Base-by-base conservation (phyloP, 2,113 vertebrate genomes). In the Carlito syrichta region DNA sequence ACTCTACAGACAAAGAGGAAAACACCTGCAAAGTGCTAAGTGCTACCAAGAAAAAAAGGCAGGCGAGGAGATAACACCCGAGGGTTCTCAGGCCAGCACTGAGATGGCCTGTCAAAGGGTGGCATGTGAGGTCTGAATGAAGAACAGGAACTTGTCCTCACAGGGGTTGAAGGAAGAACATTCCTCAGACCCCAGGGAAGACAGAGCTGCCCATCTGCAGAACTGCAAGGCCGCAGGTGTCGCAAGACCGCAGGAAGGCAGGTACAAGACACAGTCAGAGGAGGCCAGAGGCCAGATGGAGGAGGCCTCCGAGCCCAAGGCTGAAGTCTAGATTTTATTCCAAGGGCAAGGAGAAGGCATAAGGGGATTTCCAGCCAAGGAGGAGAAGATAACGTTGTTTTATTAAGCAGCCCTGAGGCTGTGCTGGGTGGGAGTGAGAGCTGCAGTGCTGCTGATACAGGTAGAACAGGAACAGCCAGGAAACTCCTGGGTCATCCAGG, bases 191-290 rank as follows among this genome's bases (percentile, higher is more conserved):
- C 32, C 50, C 32, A 5, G 48, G 17, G 13, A 52, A 69, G 69
- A 62, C 22, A 1, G 6, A 52, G 35, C 25, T 13, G 25, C 2
- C 3, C 7, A 10, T 58, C 2, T 56, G 40, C 5, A 35, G 45
- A 63, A 22, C 35, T 38, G 77, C 17, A 9, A 54, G n/a, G 62
- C 9, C 23, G 68, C 6, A 4, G 0, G 11, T 0, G 12, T 35
- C 68, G 2, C 14, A 17, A 35, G 58, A 6, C 0, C 0, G 13
- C 0, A 0, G 17, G 27, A 20, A 84, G 45, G 38, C 8, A 35
- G 17, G 50, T 16, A 2, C 52, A 52, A 16, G 30, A 6, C 5
- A 2, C 1, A 1, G 8, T 84, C 27, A 56, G n/a, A 17, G 16
- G 22, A 10, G n/a, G 25, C 63, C 20, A 30, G 84, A 48, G 45